Percentiles rank a stretch among this genome's conserved stretches.
phyloP scores from a whole-genome alignment of 2,888 invertebrate genomes.

The Melanotus villosus region DNA sequence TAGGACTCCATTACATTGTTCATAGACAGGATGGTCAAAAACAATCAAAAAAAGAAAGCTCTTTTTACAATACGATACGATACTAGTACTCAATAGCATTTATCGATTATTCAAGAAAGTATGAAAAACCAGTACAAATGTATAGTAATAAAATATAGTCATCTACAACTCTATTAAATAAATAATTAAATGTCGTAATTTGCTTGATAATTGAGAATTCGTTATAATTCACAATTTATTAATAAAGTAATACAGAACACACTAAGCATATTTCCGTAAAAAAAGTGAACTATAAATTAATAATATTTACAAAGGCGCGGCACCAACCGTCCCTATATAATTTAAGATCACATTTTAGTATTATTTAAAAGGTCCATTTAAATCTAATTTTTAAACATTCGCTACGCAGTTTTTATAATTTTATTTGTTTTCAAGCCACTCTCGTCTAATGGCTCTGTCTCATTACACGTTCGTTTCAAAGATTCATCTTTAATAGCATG shows the following conservation, averaged over 20 bases:
- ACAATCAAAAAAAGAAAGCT: too few species aligned
- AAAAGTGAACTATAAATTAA: conserved; percentile 22
- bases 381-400: conserved; percentile 18
- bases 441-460: conserved; percentile 45
- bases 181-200: neutral
- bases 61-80: too few species aligned
- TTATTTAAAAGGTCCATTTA: conserved; percentile 19
- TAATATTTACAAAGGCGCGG: conserved; percentile 13
- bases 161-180: conserved; percentile 1
- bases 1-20: too few species aligned
- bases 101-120: too few species aligned
- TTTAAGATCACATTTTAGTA: conserved; percentile 41
- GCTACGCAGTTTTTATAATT: conserved; percentile 46
- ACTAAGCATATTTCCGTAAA: conserved; percentile 19
- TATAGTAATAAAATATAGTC: neutral
- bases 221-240: conserved; percentile 18
- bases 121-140: neutral
- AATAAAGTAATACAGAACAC: conserved; percentile 14
- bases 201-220: neutral
- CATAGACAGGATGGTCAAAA: too few species aligned
- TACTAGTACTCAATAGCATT: too few species aligned
- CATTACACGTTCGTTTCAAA: conserved; percentile 48
- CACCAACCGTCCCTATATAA: conserved; percentile 29
- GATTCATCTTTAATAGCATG: conserved; percentile 34
- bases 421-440: conserved; percentile 44